Conservation (phyloP, 2,797 vertebrate species). For the Zenarchopterus dispar region DNA sequence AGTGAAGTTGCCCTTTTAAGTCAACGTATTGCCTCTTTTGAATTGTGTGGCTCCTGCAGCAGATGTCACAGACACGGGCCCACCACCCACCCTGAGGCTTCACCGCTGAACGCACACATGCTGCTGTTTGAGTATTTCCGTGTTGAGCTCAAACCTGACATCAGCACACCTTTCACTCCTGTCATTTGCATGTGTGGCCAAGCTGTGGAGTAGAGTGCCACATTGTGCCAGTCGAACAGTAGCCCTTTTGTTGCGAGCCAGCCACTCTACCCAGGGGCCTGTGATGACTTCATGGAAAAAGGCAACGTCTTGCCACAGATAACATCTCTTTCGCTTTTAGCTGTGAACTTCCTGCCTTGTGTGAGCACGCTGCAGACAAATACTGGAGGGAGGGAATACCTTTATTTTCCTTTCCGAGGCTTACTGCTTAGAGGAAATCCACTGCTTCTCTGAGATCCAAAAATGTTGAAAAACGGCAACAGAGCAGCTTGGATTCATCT, state of each 20-base stretch:
- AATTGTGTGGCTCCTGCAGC: slow-evolving; percentile 1
- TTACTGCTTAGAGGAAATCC: not conserved
- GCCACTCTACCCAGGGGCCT: slow-evolving; percentile 58
- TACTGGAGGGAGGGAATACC: slow-evolving; percentile 74
- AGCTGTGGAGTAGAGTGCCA: slow-evolving; percentile 59
- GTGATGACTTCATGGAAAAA: slow-evolving; percentile 87
- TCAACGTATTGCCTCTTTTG: not conserved
- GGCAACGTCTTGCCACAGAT: slow-evolving; percentile 80
- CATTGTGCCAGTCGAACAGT: slow-evolving; percentile 71
- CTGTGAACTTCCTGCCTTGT: slow-evolving; percentile 83
- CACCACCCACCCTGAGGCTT: not conserved
- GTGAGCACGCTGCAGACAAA: slow-evolving; percentile 56
- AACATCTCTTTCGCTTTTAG: slow-evolving; percentile 80
- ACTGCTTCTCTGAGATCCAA: not conserved
- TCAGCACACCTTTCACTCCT: slow-evolving; percentile 54
- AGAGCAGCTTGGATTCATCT: slow-evolving; percentile 12
- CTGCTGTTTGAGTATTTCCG: slow-evolving; percentile 7
- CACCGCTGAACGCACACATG: not conserved
- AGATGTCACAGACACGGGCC: not conserved
- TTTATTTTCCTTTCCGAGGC: slow-evolving; percentile 3
- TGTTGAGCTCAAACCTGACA: slow-evolving; percentile 32
- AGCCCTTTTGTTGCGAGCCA: slow-evolving; percentile 75
- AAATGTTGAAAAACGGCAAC: slow-evolving; percentile 2
- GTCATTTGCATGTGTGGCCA: slow-evolving; percentile 78
- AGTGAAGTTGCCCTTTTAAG: not conserved